Evolutionary conservation across 2,113 vertebrate species (phyloP), one percentile per base, ranked within the genome.

Genomic region (Elachura formosa): DNA sequence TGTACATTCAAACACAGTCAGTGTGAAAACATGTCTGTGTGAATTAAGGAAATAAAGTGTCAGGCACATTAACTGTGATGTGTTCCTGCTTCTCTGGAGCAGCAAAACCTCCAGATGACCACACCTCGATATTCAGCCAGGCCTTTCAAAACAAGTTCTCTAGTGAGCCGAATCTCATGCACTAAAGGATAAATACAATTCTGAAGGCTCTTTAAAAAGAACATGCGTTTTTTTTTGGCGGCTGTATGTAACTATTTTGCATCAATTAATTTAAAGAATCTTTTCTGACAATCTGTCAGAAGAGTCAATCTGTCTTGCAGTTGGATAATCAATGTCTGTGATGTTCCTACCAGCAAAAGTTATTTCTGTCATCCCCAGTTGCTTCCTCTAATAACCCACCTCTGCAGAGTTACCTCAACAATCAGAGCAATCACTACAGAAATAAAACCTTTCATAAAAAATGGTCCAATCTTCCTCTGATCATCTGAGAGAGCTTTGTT

Each of bases 261-360:
- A 76, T 48, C 66, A 82, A 94, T 93, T 93, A 94, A 95, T 94
- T 87, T 73, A 96, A 94, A 59, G 93, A 87, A 87, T 58, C 41
- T 43, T 76, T 95, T 84, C 84, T 85, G 89, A 93, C 91, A 95
- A 69, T 77, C 71, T 93, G 86, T 92, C 92, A 93, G 88, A 89
- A 72, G 91, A 96, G 81, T 91, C 84, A 88, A 18, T 89, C 58
- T 76, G n/a, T 52, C 86, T 90, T 87, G 62, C 51, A 83, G 84
- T 87, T 52, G 91, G 58, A 87, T 46, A 58, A 0, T 18, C 43
- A 43, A 46, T 24, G 84, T 94, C 84, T 91, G 55, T 95, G 87
- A 92, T 93, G 76, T 67, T 93, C 91, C 93, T 93, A 93, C 20
- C 89, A 89, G 78, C 31, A 76, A 52, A 95, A 94, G 49, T 94